Percentiles rank a stretch among this genome's conserved stretches.
Evolutionary conservation across 64 coral and sea anemone genomes (phyloP).

Genomic region (Dendrophyllia cribrosa): DNA sequence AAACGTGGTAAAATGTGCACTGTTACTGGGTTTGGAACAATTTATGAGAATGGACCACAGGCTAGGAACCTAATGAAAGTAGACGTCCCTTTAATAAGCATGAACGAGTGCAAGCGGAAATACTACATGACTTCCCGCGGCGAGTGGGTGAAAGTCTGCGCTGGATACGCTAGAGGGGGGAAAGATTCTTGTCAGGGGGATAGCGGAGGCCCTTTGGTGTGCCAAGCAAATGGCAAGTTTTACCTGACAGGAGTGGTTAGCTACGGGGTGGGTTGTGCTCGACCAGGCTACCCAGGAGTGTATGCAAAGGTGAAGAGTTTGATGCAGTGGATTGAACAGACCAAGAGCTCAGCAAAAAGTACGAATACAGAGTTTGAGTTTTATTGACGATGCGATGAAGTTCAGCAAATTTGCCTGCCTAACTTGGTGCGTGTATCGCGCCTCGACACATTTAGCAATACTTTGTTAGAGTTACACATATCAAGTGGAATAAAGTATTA

Average conservation of each 20-base stretch:
- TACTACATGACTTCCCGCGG: background rate
- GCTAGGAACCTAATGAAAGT: background rate
- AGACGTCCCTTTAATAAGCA: background rate
- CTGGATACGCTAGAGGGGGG: background rate
- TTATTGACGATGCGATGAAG: no score
- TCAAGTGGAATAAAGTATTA: no score
- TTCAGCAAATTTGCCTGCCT: no score
- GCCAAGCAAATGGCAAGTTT: background rate
- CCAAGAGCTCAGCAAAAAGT: background rate
- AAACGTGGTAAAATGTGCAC: background rate
- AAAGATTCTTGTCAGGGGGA: conserved; percentile 46
- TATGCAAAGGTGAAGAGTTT: conserved; percentile 11
- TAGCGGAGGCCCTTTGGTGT: conserved; percentile 40
- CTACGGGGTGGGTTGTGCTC: conserved; percentile 25
- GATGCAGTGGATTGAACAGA: conserved; percentile 20
- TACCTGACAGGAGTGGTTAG: conserved; percentile 31
- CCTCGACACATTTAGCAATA: no score
- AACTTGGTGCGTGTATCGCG: no score
- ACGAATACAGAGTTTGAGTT: no score
- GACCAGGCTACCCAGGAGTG: background rate
- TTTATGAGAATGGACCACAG: background rate
- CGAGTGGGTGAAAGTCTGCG: background rate
- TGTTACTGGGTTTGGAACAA: conserved; percentile 26
- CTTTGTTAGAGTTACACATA: no score
- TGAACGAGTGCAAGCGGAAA: background rate